Percentiles rank a stretch among this genome's conserved stretches.
phyloP scores from a whole-genome alignment of 2,113 vertebrate species.

The Perca fluviatilis region DNA sequence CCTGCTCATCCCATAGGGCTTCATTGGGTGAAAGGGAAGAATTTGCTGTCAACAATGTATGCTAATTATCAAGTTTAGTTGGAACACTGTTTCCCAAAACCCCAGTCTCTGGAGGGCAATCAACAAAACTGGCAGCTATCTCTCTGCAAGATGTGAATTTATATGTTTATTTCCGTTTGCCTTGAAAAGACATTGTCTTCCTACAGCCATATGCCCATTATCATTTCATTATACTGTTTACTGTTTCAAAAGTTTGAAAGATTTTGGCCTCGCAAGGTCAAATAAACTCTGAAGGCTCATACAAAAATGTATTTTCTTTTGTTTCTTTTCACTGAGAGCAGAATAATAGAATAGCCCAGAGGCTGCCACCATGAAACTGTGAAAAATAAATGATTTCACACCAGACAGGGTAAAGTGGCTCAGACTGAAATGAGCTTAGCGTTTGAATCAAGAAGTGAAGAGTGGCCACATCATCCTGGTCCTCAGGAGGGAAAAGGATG shows the following conservation, averaged over 20 bases:
- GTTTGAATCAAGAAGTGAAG: conserved; percentile 29
- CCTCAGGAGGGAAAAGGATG: conserved; percentile 11
- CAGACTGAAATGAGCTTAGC: conserved; percentile 11
- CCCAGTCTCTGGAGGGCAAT: conserved; percentile 38
- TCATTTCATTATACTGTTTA: conserved; percentile 48
- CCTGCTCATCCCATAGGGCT: conserved; percentile 28
- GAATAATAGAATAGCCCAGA: conserved; percentile 24
- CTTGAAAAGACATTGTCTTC: conserved; percentile 15
- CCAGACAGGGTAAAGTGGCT: conserved; percentile 27
- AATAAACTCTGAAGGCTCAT: conserved; percentile 38
- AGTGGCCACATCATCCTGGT: conserved; percentile 9
- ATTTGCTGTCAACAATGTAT: conserved; percentile 58
- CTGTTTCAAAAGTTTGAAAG: conserved; percentile 18
- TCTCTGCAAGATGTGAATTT: conserved; percentile 27
- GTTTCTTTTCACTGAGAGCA: conserved; percentile 35
- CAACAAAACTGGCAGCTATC: conserved; percentile 39
- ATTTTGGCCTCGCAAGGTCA: conserved; percentile 55
- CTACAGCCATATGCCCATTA: conserved; percentile 9
- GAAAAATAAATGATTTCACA: conserved; percentile 43
- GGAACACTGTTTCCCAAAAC: conserved; percentile 45
- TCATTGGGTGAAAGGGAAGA: conserved; percentile 17
- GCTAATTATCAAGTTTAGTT: conserved; percentile 53
- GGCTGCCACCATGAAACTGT: conserved; percentile 17
- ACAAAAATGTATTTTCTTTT: conserved; percentile 36
- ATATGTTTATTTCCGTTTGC: neutral